Percentiles rank a stretch among this genome's conserved stretches.
phyloP scores from a whole-genome alignment of 2,113 vertebrate genomes.

The Pachypanchax playfairii region DNA sequence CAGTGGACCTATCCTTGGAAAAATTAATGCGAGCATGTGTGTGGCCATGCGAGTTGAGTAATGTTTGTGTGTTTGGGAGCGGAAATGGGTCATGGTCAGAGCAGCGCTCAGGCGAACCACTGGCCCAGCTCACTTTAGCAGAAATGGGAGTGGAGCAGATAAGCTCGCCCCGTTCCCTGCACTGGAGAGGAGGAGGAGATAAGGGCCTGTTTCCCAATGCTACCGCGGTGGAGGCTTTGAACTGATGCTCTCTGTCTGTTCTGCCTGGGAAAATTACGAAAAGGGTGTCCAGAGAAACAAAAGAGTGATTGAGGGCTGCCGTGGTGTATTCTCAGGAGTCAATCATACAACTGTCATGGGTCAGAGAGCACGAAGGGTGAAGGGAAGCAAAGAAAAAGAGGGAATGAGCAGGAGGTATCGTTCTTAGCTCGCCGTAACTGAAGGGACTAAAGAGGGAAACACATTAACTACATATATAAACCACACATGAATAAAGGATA shows the following conservation, averaged over 20 bases:
- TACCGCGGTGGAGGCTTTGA: conserved; percentile 74
- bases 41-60: conserved; percentile 37
- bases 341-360: conserved; percentile 68
- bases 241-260: conserved; percentile 67
- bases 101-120: conserved; percentile 56
- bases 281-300: conserved; percentile 68
- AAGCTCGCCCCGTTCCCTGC: conserved; percentile 62
- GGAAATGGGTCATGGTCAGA: conserved; percentile 72
- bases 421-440: conserved; percentile 45
- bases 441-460: conserved; percentile 39
- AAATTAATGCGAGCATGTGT: conserved; percentile 36
- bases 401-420: conserved; percentile 63
- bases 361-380: conserved; percentile 61
- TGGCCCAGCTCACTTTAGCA: conserved; percentile 66
- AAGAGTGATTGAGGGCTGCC: conserved; percentile 71
- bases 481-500: conserved; percentile 59
- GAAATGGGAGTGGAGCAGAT: conserved; percentile 73
- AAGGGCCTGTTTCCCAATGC: conserved; percentile 73
- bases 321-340: conserved; percentile 58
- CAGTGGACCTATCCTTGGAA: not conserved
- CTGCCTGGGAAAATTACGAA: conserved; percentile 76
- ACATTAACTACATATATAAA: conserved; percentile 59
- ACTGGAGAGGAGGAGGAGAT: conserved; percentile 60
- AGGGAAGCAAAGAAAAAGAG: conserved; percentile 56
- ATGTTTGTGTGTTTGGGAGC: conserved; percentile 48